Evolutionary conservation across 2,888 invertebrate genomes (phyloP).

Genomic region (Agapetus fuscipes): DNA sequence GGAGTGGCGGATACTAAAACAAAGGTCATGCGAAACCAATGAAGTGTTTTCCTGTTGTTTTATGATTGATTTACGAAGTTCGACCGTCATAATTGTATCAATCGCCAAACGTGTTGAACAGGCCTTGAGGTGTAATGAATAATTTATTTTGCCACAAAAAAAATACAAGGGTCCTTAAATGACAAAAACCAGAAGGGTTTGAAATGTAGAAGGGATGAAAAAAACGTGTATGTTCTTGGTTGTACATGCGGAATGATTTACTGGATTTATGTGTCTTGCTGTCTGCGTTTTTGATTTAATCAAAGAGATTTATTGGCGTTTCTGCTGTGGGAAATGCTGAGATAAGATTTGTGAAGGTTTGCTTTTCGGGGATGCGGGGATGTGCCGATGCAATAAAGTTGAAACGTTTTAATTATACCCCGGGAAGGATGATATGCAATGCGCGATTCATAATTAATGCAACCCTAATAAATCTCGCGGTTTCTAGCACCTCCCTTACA

Average conservation of each 20-base stretch:
- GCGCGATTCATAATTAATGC: too few relatives aligned
- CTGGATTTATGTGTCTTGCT: conserved; percentile 20
- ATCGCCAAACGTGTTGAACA: conserved; percentile 18
- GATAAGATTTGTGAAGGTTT: conserved; percentile 1
- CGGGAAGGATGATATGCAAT: too few relatives aligned
- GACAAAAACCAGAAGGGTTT: conserved; percentile 4
- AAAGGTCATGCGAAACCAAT: conserved; percentile 17
- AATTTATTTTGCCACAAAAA: too few relatives aligned
- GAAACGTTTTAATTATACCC: conserved; percentile 2
- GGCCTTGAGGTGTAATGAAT: conserved; percentile 21
- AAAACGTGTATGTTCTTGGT: too few relatives aligned
- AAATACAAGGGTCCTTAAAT: conserved; percentile 9
- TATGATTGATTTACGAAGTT: conserved; percentile 21
- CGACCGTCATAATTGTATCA: conserved; percentile 17
- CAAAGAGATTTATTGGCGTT: conserved; percentile 20
- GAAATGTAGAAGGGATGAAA: conserved; percentile 15
- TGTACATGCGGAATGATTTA: too few relatives aligned
- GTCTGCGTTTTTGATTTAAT: conserved; percentile 22
- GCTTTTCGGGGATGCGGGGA: neutral
- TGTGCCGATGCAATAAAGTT: neutral
- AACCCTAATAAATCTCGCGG: too few relatives aligned
- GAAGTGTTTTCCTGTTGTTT: conserved; percentile 14
- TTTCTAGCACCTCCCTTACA: too few relatives aligned
- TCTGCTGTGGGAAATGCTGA: conserved; percentile 15
- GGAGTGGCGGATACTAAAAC: too few relatives aligned